These are phyloP conservation scores for Nothobranchius furzeri DNA, from an alignment of 2,113 vertebrate species.

Conservation along the genomic window DNA sequence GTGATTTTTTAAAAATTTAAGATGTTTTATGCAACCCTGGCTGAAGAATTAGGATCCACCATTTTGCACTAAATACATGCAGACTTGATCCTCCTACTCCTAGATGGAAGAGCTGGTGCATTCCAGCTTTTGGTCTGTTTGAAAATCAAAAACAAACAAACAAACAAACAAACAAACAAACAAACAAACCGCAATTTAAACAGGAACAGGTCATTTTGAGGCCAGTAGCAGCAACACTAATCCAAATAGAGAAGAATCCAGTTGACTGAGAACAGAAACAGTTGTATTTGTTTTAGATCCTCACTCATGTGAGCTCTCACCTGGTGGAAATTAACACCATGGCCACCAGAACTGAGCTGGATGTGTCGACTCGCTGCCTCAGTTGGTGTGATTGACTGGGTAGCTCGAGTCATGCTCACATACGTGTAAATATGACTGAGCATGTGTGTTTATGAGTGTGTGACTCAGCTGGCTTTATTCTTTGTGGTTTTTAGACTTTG, in stretches of 20 bases:
- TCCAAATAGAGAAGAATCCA: neutral
- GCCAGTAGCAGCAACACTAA: too few relatives aligned
- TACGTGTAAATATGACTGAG: neutral
- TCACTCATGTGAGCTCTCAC: neutral
- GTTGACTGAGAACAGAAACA: neutral
- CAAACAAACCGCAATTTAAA: too few relatives aligned
- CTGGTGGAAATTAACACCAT: neutral
- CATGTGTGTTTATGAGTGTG: neutral
- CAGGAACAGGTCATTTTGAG: too few relatives aligned
- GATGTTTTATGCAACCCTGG: too few relatives aligned
- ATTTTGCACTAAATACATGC: too few relatives aligned
- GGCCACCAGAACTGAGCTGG: neutral
- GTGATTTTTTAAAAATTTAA: too few relatives aligned
- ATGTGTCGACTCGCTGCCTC: neutral
- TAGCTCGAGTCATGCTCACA: neutral
- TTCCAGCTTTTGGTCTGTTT: too few relatives aligned
- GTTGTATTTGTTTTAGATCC: neutral
- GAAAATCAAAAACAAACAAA: too few relatives aligned
- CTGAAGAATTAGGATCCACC: too few relatives aligned
- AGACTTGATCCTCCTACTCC: neutral
- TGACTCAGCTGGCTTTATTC: slow-evolving; percentile 6
- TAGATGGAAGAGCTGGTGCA: neutral
- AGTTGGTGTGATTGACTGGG: neutral
- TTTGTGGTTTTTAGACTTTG: slow-evolving; percentile 1
- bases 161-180: too few relatives aligned